These are phyloP conservation scores for Stenichneumon culpator DNA, from an alignment of 2,888 invertebrate species.

Conservation along the genomic window DNA sequence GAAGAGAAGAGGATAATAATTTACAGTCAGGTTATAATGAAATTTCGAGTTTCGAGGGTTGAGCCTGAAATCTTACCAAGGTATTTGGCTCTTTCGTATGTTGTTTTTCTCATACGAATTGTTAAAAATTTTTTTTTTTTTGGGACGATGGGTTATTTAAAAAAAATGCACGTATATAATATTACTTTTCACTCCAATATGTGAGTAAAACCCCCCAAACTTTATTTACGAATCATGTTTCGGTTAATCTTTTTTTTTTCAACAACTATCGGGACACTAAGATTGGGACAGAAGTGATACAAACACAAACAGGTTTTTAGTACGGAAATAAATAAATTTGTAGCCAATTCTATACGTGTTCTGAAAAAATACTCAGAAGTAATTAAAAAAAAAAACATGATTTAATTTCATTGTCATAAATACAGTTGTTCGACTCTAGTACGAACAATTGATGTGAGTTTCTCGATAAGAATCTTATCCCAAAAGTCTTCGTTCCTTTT, in stretches of 20 bases:
- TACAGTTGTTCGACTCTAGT: not conserved
- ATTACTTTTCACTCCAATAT: too few species aligned
- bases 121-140: too few species aligned
- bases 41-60: not conserved
- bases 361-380: not conserved
- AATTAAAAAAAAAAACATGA: not conserved
- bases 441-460: not conserved
- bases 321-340: not conserved
- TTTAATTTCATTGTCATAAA: not conserved
- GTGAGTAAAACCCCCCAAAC: too few species aligned
- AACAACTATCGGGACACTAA: not conserved
- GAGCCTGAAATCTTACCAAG: not conserved
- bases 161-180: too few species aligned
- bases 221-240: too few species aligned
- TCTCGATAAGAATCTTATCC: not conserved
- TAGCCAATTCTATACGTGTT: not conserved
- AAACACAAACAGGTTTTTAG: not conserved
- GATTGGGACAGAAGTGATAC: not conserved
- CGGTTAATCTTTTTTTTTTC: not conserved
- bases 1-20: not conserved
- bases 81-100: too few species aligned
- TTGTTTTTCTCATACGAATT: too few species aligned
- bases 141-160: too few species aligned
- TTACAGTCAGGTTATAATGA: not conserved
- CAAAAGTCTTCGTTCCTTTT: not conserved